Percentiles rank a stretch among this genome's conserved stretches.
These are phyloP conservation scores for Malaclemys terrapin DNA, from an alignment of 2,113 vertebrate species.

Conservation along the genomic window DNA sequence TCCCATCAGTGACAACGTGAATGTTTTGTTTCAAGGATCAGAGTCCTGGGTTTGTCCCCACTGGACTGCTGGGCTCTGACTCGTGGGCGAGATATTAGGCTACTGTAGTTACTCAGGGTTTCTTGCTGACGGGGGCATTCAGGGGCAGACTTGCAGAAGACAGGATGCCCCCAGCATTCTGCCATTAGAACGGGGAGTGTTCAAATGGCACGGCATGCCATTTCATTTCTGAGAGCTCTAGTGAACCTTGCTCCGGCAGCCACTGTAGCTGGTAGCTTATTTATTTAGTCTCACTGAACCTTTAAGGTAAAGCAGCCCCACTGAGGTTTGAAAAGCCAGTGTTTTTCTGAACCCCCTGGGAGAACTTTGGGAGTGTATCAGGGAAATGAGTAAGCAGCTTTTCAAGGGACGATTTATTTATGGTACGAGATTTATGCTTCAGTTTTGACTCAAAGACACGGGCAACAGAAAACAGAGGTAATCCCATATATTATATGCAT, in stretches of 20 bases:
- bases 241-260: accelerated
- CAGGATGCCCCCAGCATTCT: background rate
- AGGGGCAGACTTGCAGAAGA: background rate
- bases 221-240: accelerated
- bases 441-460: background rate
- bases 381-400: background rate
- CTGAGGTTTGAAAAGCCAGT: background rate
- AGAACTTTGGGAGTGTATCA: background rate
- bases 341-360: background rate
- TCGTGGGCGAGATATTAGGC: background rate
- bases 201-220: accelerated
- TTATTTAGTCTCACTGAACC: background rate
- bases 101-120: background rate
- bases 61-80: background rate
- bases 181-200: background rate
- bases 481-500: background rate
- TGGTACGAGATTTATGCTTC: background rate
- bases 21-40: background rate
- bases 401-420: background rate
- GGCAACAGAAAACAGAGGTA: background rate
- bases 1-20: background rate
- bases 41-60: background rate
- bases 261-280: background rate
- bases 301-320: background rate
- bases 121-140: background rate